A percentile compares a stretch with the other conserved stretches of the same genome.
phyloP scores from a whole-genome alignment of 2,797 vertebrate species.

The Scleropages formosus region DNA sequence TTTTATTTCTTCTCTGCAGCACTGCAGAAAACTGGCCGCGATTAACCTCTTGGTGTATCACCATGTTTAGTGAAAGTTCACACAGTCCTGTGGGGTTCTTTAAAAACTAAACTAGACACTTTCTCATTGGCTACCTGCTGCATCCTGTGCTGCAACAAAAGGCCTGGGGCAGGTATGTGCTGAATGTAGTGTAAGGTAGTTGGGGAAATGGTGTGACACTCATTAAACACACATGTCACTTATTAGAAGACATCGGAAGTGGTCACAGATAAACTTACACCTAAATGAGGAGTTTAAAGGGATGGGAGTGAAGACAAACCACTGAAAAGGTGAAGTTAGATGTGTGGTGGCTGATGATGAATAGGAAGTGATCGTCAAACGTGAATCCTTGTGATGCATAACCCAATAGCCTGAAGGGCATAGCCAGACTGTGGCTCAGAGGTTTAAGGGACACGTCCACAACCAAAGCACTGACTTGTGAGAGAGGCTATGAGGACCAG shows the following conservation, averaged over 20 bases:
- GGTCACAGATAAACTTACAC: not conserved
- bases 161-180: not conserved
- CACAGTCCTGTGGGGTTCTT: not conserved
- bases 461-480: conserved; percentile 18
- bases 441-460: conserved; percentile 15
- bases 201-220: not conserved
- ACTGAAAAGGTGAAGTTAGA: no score
- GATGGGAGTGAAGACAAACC: no score
- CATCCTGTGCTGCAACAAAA: not conserved
- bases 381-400: conserved; percentile 9
- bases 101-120: not conserved
- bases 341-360: conserved; percentile 15
- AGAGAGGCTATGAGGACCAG: conserved; percentile 13
- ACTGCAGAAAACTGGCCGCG: not conserved
- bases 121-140: not conserved
- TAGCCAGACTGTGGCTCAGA: not conserved
- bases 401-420: conserved; percentile 28
- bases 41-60: conserved; percentile 1
- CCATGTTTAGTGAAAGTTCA: not conserved
- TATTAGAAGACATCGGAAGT: not conserved
- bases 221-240: not conserved
- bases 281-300: not conserved
- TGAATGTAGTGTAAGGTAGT: not conserved
- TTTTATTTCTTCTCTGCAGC: conserved; percentile 6
- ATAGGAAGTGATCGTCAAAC: conserved; percentile 7